A percentile compares a stretch with the other conserved stretches of the same genome.
Conservation (phyloP, 37 sponge, comb jelly and placozoan genomes). For the Halichondria panicea region DNA sequence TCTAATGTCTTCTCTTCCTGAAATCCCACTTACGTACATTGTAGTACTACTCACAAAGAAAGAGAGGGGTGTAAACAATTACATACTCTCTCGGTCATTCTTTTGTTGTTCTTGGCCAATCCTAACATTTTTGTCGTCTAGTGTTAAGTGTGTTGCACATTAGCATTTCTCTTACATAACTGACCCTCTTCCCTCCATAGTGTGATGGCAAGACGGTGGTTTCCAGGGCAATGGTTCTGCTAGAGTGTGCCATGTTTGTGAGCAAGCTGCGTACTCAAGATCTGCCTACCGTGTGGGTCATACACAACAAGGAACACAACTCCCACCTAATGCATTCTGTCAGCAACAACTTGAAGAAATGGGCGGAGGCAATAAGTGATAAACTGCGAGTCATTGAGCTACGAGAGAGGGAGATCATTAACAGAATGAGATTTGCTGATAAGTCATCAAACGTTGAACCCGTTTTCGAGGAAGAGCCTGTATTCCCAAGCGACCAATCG, state of each 20-base stretch:
- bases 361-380: slow-evolving; percentile 61
- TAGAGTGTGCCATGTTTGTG: slow-evolving; percentile 78
- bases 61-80: neutral
- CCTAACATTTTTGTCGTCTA: too few relatives aligned
- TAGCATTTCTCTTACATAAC: too few relatives aligned
- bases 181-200: slow-evolving; percentile 10
- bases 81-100: neutral
- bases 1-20: too few relatives aligned
- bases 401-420: slow-evolving; percentile 26
- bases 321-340: slow-evolving; percentile 11
- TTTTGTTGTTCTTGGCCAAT: neutral
- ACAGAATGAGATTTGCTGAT: neutral
- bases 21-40: too few relatives aligned
- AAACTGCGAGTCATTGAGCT: slow-evolving; percentile 40
- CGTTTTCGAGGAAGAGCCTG: slow-evolving; percentile 44
- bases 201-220: slow-evolving; percentile 43
- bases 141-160: too few relatives aligned
- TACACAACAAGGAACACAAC: neutral
- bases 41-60: too few relatives aligned
- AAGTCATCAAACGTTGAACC: neutral
- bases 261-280: slow-evolving; percentile 9
- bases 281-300: slow-evolving; percentile 34
- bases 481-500: slow-evolving; percentile 34
- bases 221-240: slow-evolving; percentile 52
- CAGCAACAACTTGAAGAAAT: slow-evolving; percentile 33